Evolutionary conservation across 2,888 invertebrate genomes (phyloP), one percentile per base, ranked within the genome.

Genomic region (Labia minor): DNA sequence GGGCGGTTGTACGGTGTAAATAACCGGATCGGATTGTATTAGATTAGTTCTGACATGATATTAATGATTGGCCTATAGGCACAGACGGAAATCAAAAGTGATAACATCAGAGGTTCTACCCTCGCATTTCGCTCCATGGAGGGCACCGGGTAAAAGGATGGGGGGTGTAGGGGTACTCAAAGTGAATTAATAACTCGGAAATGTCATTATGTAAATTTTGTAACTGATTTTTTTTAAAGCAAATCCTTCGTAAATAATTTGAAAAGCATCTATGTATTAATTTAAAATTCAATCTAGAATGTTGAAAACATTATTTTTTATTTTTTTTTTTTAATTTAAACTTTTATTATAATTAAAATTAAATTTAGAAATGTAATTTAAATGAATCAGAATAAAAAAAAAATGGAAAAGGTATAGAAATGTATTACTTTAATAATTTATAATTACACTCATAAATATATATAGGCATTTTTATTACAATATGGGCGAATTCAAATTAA

Each of bases 21-120:
- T 49, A 49, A 49, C 49, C 49, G 49, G 49, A 16, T 49, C 49
- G 49, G 49, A 49, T 49, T 49, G 49, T 49, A 49, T 49, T 49
- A 49, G 49, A 49, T 49, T 49, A 49, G 49, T 49, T 49, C 49
- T 49, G 49, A 49, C 49, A 49, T 49, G 49, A 49, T 49, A 49
- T 49, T 49, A 49, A 49, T 49, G 49, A 49, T 49, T 49, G 49
- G 49, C 49, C 49, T 49, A 49, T 49, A 49, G 49, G 49, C 49
- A 33, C 6, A 49, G 49, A 49, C 49, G 49, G 49, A 49, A 49
- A 49, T 49, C 49, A 49, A 49, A 49, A 49, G 49, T 49, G 49
- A 49, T 49, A 49, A 49, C 49, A 49, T 49, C 49, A 14, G 49
- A n/a, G 49, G 49, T 49, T 49, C 26, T 6, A 26, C 26, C 26